Evolutionary conservation across 23 tunicate genomes (phyloP), one percentile per base, ranked within the genome.

Genomic region (Trididemnum miniatum): DNA sequence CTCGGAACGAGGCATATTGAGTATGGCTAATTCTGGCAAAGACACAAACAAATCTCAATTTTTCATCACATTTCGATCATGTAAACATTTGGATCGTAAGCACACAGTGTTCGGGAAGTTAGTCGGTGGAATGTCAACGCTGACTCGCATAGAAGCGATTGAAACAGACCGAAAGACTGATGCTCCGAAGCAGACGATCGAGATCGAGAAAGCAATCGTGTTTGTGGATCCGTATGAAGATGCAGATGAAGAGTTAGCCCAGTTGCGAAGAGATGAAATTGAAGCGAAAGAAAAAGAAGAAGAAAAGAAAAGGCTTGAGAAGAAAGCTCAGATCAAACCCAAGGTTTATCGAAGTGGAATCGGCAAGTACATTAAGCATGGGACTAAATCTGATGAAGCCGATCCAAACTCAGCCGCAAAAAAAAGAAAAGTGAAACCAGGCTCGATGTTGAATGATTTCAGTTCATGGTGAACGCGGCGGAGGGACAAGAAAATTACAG

Each of bases 11-110:
- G 99, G 99, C 9, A 75, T 95, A 35, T 71, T 95, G 29, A 86
- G 92, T 76, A 95, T 95, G 99, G 99, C 99, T 7, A 95, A 95
- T 65, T 95, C 99, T 15, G 99, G 99, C 15, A 66, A 79, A 74
- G 77, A 95, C 76, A 80, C 96, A 1, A 95, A 95, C 66, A 90
- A 90, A 54, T 89, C 96, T 22, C 99, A 95, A 75, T 93, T 93
- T 79, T 95, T 95, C 76, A 90, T 95, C 73, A 95, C 99, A 18
- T 90, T 82, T 38, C 92, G 92, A 20, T 90, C 96, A n/a, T 95
- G 99, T 60, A 85, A 82, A 77, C 99, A 95, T 69, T 66, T 95
- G 3, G 90, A 95, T 64, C 59, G 92, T 20, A 95, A 95, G 79
- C 99, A 95, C 73, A 86, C 99, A 24, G 89, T 95, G 34, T 95